phyloP scores from a whole-genome alignment of 1,140 invertebrate genomes.

The Dryas iulia region DNA sequence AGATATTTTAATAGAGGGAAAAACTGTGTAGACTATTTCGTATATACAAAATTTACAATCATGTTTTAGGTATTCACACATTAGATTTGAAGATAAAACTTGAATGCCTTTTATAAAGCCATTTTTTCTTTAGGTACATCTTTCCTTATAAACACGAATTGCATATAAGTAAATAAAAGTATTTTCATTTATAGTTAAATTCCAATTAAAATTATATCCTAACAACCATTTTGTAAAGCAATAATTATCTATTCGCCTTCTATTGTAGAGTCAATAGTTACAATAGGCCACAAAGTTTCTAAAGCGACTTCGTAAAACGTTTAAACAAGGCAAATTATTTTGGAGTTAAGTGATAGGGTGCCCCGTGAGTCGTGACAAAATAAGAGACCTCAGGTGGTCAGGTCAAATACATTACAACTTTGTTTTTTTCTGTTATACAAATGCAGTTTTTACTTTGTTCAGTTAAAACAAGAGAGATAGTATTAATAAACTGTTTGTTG shows the following conservation, averaged over 20 bases:
- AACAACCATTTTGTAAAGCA: neutral
- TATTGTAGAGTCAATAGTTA: neutral
- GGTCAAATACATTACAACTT: neutral
- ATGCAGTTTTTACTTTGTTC: neutral
- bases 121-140: too few relatives aligned
- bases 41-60: too few relatives aligned
- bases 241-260: neutral
- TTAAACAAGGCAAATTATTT: slow-evolving; percentile 1
- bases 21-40: too few relatives aligned
- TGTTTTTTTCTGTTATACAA: neutral
- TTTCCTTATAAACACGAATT: too few relatives aligned
- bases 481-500: too few relatives aligned
- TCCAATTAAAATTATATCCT: neutral
- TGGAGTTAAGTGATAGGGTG: slow-evolving; percentile 3
- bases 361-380: slow-evolving; percentile 1
- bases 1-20: too few relatives aligned
- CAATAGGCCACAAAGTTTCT: neutral
- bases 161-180: too few relatives aligned
- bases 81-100: too few relatives aligned
- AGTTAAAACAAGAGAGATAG: neutral
- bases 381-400: neutral
- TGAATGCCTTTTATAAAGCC: too few relatives aligned
- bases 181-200: too few relatives aligned
- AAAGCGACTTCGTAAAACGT: neutral
- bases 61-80: too few relatives aligned